Evolutionary conservation across 2,888 invertebrate species (phyloP).

Genomic region (Bruchidius siliquastri): DNA sequence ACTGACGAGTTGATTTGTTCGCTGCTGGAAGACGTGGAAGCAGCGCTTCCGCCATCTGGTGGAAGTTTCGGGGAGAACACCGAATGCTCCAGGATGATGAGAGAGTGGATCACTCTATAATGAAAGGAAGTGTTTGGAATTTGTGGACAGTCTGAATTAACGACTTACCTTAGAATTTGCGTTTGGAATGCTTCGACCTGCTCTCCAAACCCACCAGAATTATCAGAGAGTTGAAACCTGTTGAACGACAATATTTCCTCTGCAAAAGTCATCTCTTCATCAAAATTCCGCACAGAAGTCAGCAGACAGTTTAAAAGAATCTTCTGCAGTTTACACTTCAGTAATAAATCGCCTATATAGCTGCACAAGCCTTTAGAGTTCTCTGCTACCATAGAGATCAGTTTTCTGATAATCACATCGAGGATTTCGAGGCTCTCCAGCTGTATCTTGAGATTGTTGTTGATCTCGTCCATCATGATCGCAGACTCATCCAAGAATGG

Average conservation of each 20-base stretch:
- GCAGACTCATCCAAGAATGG: constrained; percentile 64
- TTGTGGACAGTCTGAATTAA: too few species aligned
- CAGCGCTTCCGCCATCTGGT: neutral
- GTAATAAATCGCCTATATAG: constrained; percentile 69
- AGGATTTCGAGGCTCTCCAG: constrained; percentile 71
- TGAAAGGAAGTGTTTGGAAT: too few species aligned
- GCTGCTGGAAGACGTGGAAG: constrained; percentile 27
- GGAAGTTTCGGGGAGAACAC: constrained; percentile 44
- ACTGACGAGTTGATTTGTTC: constrained; percentile 54
- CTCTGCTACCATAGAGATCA: constrained; percentile 69
- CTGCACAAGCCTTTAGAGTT: constrained; percentile 73
- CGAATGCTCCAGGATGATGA: constrained; percentile 72
- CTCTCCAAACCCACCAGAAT: constrained; percentile 55
- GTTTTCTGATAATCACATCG: constrained; percentile 65
- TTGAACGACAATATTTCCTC: constrained; percentile 73
- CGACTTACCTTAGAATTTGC: constrained; percentile 54
- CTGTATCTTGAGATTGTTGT: constrained; percentile 74
- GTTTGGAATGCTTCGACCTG: constrained; percentile 68
- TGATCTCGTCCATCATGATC: constrained; percentile 64
- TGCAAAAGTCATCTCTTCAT: constrained; percentile 59
- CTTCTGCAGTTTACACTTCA: constrained; percentile 78
- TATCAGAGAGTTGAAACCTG: constrained; percentile 56
- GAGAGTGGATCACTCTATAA: constrained; percentile 59
- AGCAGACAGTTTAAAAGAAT: constrained; percentile 75
- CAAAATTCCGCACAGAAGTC: constrained; percentile 65